Base-by-base conservation (phyloP, 2,888 invertebrate genomes). In the Cephus runcator region DNA sequence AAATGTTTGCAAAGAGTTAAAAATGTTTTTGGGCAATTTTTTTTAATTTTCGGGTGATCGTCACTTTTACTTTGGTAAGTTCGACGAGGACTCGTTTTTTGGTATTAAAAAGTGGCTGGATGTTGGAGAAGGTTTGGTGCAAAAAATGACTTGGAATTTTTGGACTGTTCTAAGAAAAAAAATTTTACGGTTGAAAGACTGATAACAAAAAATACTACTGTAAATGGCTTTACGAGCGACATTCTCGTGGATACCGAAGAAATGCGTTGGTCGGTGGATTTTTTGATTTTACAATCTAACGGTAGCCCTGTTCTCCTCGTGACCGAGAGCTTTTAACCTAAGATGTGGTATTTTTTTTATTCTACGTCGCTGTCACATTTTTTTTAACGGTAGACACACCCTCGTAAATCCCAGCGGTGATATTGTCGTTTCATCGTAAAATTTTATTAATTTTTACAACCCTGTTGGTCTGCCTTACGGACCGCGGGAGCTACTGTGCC, bases 401-500 rank as follows among this genome's bases (percentile, higher is more conserved):
- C 56, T 69, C 71, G 36, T 77, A 77, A 77, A 77, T 34, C 75
- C 71, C 34, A 75, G 77, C 34, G 23, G 30, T 33, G 34, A 71
- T 69, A 75, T 69, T 69, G 36, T 69, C 75, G 69, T 36, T 71
- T 40, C 77, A 75, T 83, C 76, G 77, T 81, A 82, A 81, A 83
- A 82, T 81, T 83, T 83, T 82, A 79, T 85, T 84, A 82, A 80
- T 80, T 84, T 85, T 85, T 83, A 83, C 80, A 81, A 81, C 81
- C 79, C 56, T 9, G 56, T 56, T 23, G 56, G 56, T 56, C 23
- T 23, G 56, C 56, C 56, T 56, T 56, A 56, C 1, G 56, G 56
- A 15, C 23, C 23, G 23, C 9, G 9, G 77, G 73, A 79, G 83
- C 85, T 83, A 82, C 83, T 78, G 83, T 56, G 1, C 56, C 23